Conservation (phyloP, 1,140 invertebrate genomes). For the Leptonema lineaticorne region DNA sequence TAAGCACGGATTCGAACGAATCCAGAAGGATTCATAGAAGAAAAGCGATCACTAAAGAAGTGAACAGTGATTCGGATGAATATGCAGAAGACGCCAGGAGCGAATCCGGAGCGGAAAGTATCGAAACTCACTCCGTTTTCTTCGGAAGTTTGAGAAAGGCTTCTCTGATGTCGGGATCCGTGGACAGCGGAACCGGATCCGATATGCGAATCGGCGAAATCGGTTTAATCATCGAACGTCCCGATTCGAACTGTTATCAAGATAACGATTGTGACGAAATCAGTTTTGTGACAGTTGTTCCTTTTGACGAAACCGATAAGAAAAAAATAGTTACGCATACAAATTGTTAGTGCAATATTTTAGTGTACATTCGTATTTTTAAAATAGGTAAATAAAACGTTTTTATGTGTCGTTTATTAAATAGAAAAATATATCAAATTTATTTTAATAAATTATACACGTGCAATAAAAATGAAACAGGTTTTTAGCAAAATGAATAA, state of each 20-base stretch:
- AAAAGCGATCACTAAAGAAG: slow-evolving; percentile 50
- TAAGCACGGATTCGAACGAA: slow-evolving; percentile 73
- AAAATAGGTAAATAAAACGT: slow-evolving; percentile 24
- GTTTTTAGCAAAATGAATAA: too few species aligned
- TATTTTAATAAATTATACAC: background rate
- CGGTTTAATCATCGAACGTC: background rate
- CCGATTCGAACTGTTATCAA: slow-evolving; percentile 2
- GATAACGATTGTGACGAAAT: slow-evolving; percentile 8
- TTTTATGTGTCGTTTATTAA: too few species aligned
- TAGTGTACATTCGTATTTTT: slow-evolving; percentile 31
- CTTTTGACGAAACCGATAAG: background rate
- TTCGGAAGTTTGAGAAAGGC: slow-evolving; percentile 65
- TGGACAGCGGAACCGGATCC: slow-evolving; percentile 37
- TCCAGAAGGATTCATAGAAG: slow-evolving; percentile 50
- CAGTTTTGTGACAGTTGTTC: background rate
- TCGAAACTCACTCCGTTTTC: slow-evolving; percentile 82
- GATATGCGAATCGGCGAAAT: slow-evolving; percentile 15
- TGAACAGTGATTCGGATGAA: slow-evolving; percentile 60
- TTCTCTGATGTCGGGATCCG: slow-evolving; percentile 31
- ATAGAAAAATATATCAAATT: too few species aligned
- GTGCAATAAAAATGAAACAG: too few species aligned
- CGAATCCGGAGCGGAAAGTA: slow-evolving; percentile 80
- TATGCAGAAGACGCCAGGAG: slow-evolving; percentile 68
- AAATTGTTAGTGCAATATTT: slow-evolving; percentile 29
- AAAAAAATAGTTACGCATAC: slow-evolving; percentile 4